phyloP scores from a whole-genome alignment of 2,888 invertebrate genomes.

The Tipula confusa region DNA sequence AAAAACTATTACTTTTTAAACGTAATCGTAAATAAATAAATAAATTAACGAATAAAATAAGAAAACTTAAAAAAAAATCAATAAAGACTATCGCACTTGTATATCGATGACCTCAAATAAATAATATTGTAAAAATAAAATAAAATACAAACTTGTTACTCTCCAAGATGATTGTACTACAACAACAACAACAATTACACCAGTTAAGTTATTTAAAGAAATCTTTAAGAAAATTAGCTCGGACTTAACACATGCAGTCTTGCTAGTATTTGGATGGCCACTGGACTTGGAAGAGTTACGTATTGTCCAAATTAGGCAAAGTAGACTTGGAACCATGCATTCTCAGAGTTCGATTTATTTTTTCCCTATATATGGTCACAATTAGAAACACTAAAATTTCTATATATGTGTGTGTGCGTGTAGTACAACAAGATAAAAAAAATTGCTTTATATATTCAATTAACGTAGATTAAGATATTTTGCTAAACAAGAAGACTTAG shows the following conservation, averaged over 20 bases:
- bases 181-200: background rate
- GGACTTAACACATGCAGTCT: background rate
- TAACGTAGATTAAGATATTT: background rate
- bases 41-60: constrained; percentile 12
- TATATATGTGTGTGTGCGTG: too few relatives aligned
- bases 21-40: constrained; percentile 12
- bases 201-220: background rate
- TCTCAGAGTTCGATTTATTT: too few relatives aligned
- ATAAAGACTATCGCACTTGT: constrained; percentile 25
- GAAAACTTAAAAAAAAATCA: background rate
- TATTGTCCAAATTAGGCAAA: too few relatives aligned
- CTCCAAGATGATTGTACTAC: background rate
- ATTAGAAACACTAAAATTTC: too few relatives aligned
- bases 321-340: too few relatives aligned
- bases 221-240: background rate
- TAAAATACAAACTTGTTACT: constrained; percentile 20
- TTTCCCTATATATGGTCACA: too few relatives aligned
- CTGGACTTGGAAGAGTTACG: too few relatives aligned
- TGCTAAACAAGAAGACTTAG: background rate
- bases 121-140: background rate
- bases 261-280: too few relatives aligned
- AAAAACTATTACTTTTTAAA: constrained; percentile 20
- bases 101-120: constrained; percentile 25
- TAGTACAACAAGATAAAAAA: background rate
- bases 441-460: background rate